A percentile compares a stretch with the other conserved stretches of the same genome.
Conservation (phyloP, 2,797 vertebrate genomes). For the Pitangus sulphuratus region DNA sequence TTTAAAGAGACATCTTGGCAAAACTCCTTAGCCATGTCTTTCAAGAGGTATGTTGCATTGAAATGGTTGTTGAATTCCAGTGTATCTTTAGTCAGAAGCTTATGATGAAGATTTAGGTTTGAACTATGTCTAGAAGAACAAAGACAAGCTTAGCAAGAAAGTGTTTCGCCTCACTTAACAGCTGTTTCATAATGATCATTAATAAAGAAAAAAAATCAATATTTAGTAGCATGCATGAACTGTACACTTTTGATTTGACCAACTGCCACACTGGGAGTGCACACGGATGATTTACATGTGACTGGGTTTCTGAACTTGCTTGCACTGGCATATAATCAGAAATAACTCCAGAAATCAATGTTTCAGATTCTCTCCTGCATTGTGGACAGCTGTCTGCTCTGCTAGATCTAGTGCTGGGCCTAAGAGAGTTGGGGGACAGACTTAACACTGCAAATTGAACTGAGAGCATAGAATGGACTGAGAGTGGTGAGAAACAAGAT, state of each 20-base stretch:
- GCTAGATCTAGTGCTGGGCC: background rate
- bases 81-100: slow-evolving; percentile 91
- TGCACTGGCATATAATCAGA: background rate
- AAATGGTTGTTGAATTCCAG: slow-evolving; percentile 78
- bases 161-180: slow-evolving; percentile 22
- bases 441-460: background rate
- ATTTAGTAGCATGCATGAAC: slow-evolving; percentile 35
- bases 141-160: slow-evolving; percentile 71
- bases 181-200: slow-evolving; percentile 38
- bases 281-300: background rate
- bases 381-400: background rate
- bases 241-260: background rate
- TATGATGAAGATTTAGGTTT: slow-evolving; percentile 93
- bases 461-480: background rate
- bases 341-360: background rate
- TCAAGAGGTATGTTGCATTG: slow-evolving; percentile 81
- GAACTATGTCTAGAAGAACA: slow-evolving; percentile 89
- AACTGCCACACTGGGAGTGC: background rate
- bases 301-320: background rate
- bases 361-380: background rate
- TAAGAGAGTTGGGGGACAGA: background rate
- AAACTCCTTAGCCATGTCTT: slow-evolving; percentile 81
- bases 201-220: slow-evolving; percentile 17
- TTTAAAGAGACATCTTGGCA: slow-evolving; percentile 80
- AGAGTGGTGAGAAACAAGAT: background rate